phyloP scores from a whole-genome alignment of 2,113 vertebrate species.

The Garra rufa region DNA sequence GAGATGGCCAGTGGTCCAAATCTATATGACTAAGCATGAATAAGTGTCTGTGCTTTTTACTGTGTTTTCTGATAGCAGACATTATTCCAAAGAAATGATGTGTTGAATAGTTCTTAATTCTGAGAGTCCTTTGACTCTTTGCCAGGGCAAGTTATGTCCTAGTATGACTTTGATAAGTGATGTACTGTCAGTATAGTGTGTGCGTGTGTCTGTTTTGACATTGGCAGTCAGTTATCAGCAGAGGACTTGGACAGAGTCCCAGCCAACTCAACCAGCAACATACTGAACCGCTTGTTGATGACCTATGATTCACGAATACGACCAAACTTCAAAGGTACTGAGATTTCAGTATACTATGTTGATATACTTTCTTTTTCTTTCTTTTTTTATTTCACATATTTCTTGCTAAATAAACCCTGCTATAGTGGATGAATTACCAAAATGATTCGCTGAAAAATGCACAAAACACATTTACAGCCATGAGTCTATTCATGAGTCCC shows the following conservation, averaged over 20 bases:
- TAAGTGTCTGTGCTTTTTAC: not conserved
- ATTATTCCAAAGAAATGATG: not conserved
- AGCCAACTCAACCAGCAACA: constrained; percentile 93
- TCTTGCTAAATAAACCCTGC: not conserved
- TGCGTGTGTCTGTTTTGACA: constrained; percentile 37
- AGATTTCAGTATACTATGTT: not conserved
- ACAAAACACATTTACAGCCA: not conserved
- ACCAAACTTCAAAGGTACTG: constrained; percentile 94
- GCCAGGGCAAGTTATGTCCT: not conserved
- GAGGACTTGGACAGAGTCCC: constrained; percentile 93
- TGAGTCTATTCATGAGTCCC: too few relatives aligned
- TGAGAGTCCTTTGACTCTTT: not conserved
- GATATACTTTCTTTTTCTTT: not conserved
- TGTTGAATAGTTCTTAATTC: not conserved
- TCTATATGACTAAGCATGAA: constrained; percentile 2
- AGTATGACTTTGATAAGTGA: not conserved
- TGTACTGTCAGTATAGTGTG: not conserved
- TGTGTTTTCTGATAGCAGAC: not conserved
- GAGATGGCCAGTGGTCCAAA: not conserved
- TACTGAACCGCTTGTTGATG: constrained; percentile 91
- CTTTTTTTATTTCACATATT: not conserved
- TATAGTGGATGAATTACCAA: not conserved
- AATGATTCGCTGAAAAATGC: not conserved
- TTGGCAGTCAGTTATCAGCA: constrained; percentile 85
- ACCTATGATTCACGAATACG: constrained; percentile 94